Evolutionary conservation across 2,797 vertebrate genomes (phyloP), one percentile per base, ranked within the genome.

Genomic region (Peromyscus aztecus): DNA sequence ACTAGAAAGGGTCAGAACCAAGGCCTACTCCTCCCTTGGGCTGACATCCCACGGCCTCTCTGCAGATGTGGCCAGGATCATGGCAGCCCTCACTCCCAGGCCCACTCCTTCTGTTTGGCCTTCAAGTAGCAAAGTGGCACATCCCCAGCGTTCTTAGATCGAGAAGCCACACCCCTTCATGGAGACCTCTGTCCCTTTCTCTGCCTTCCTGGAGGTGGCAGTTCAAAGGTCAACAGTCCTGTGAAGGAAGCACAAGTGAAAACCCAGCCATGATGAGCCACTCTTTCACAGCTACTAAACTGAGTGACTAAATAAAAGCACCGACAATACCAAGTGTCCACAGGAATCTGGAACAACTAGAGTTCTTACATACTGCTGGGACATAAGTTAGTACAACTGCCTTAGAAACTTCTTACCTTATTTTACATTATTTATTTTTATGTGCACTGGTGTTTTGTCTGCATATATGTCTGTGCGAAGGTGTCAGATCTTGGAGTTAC

Each of bases 161-260:
- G 40, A 52, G 57, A 37, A 37, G 55, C 71, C 27, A 95, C 14
- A 37, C 40, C 21, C 57, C 40, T 94, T 86, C 37, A 37, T 27
- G 93, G 80, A 85, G 55, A 37, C 17, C 23, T 95, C 80, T 96
- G n/a, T 24, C n/a, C 55, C 21, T 55, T 78, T 89, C 71, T 86
- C 69, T 63, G 34, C 63, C 43, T 78, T 37, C 46, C 49, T 11
- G 29, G 84, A 43, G 34, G 43, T 93, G 40, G n/a, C 34, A 57
- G 4, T 96, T 87, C 49, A 91, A 87, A 75, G 49, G 91, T 57
- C 87, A 96, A 94, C 52, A 61, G 63, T 67, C 6, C 40, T 14
- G 82, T 27, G 21, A 65, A 96, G 52, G 34, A 95, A 93, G 92
- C 37, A 37, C 87, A 91, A 76, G 85, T 85, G 67, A 59, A 93